A percentile compares a stretch with the other conserved stretches of the same genome.
Evolutionary conservation across 2,797 vertebrate genomes (phyloP).

Genomic region (Leptodactylus fallax): DNA sequence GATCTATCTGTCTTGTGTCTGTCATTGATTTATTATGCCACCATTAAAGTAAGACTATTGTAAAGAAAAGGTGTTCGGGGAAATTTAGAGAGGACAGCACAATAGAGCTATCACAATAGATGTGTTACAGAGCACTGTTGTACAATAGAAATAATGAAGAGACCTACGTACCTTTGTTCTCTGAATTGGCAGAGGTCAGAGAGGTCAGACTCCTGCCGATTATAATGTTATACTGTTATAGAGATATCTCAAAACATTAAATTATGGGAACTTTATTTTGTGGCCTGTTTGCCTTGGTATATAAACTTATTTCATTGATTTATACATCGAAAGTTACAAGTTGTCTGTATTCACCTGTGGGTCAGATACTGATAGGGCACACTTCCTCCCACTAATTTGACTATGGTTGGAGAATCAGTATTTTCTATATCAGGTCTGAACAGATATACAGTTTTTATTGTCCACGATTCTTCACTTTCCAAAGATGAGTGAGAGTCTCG

Average conservation of each 20-base stretch:
- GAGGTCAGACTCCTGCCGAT: no score
- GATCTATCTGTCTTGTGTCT: no score
- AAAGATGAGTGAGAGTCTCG: conserved; percentile 75
- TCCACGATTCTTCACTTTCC: conserved; percentile 49
- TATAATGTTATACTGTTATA: neutral
- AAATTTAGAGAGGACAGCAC: neutral
- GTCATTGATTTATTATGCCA: no score
- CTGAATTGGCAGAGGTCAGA: neutral
- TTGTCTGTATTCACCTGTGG: neutral
- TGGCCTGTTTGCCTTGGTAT: neutral
- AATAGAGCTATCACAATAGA: neutral
- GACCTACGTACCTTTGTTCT: neutral
- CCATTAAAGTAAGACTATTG: neutral
- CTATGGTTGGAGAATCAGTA: neutral
- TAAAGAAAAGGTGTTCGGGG: neutral
- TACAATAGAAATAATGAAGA: neutral
- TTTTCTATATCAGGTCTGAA: neutral
- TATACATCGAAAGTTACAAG: neutral
- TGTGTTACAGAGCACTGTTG: no score
- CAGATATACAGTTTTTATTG: neutral
- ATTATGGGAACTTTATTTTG: neutral
- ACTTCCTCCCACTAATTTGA: no score
- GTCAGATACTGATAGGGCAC: neutral
- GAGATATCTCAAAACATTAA: no score
- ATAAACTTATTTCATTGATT: neutral